Conservation (phyloP, 1,140 invertebrate species). For the Scaptomyza graminum region DNA sequence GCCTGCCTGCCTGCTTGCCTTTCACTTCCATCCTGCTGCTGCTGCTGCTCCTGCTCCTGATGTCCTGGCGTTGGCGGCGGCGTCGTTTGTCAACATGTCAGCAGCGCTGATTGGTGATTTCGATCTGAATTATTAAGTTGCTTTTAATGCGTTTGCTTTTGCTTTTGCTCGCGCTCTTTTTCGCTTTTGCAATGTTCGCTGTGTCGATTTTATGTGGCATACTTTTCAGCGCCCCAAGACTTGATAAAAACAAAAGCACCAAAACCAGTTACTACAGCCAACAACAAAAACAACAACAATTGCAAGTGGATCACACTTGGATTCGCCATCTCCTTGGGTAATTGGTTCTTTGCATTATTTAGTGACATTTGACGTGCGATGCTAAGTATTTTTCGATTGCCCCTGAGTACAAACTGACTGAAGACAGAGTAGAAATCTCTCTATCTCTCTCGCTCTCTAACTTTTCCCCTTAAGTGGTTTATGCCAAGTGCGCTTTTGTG, state of each 20-base stretch:
- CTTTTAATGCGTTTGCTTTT: slow-evolving; percentile 78
- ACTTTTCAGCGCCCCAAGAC: slow-evolving; percentile 45
- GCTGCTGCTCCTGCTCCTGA: not conserved
- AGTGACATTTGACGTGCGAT: slow-evolving; percentile 47
- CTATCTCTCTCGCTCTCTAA: not conserved
- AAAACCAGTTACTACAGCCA: slow-evolving; percentile 11
- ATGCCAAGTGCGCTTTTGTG: slow-evolving; percentile 7
- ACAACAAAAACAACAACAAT: slow-evolving; percentile 13
- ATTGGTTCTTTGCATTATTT: slow-evolving; percentile 53
- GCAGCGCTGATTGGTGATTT: slow-evolving; percentile 78
- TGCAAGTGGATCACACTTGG: slow-evolving; percentile 52
- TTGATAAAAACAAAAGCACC: slow-evolving; percentile 30
- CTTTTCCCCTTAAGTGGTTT: slow-evolving; percentile 5
- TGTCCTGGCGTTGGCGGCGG: slow-evolving; percentile 34
- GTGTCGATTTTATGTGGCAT: slow-evolving; percentile 56
- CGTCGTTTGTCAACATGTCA: slow-evolving; percentile 79
- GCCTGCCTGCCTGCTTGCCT: too few species aligned
- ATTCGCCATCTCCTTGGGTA: slow-evolving; percentile 35
- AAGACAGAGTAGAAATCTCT: slow-evolving; percentile 2
- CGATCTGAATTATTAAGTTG: slow-evolving; percentile 81
- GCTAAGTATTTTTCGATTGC: slow-evolving; percentile 53
- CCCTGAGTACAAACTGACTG: not conserved
- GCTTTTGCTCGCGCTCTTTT: slow-evolving; percentile 32
- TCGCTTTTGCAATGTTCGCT: slow-evolving; percentile 4
- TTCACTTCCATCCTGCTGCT: not conserved